Evolutionary conservation across 2,888 invertebrate genomes (phyloP), one percentile per base, ranked within the genome.

Genomic region (Diploptera punctata): DNA sequence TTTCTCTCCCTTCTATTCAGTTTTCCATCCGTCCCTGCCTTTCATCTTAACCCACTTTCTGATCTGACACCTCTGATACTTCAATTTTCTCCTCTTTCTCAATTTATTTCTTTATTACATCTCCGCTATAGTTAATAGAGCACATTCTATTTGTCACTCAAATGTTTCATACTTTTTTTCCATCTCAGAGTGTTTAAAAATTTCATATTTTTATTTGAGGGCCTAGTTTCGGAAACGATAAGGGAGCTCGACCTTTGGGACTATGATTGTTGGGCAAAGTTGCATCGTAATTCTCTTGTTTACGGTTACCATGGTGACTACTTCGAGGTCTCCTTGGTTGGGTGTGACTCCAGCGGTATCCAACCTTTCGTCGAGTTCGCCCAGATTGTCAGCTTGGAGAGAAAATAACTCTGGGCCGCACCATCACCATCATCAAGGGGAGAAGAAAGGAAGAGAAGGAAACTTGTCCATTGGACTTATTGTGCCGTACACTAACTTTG

Each of bases 401-500:
- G 57, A 16, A 13, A n/a, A 24, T 29, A 57, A 24, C 29, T 21
- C 52, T 16, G 10, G 24, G 19, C 19, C 2, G 13, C 57, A 57
- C 26, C 57, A 57, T 1, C 57, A 57, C 31, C 18, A n/a, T n/a
- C n/a, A n/a, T n/a, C n/a, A n/a, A n/a, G 47, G 5, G 10, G 3
- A 4, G 1, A 49, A 52, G 24, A 57, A 57, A 18, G 16, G 26
- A 1, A 52, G 13, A 24, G 52, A 52, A 13, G 67, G 70, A 18
- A 61, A 75, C 73, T 80, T 88, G 69, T 86, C 86, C 77, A 84
- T 93, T 77, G 93, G 93, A 57, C 87, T 93, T 81, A 89, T 93
- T 76, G 89, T 93, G 78, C 93, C 93, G 10, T 89, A 91, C 80
- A 92, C 91, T 80, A 88, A 89, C 76, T 93, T 93, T 81, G 91